Evolutionary conservation across 2,113 vertebrate genomes (phyloP), one percentile per base, ranked within the genome.

Genomic region (Catharus minimus): DNA sequence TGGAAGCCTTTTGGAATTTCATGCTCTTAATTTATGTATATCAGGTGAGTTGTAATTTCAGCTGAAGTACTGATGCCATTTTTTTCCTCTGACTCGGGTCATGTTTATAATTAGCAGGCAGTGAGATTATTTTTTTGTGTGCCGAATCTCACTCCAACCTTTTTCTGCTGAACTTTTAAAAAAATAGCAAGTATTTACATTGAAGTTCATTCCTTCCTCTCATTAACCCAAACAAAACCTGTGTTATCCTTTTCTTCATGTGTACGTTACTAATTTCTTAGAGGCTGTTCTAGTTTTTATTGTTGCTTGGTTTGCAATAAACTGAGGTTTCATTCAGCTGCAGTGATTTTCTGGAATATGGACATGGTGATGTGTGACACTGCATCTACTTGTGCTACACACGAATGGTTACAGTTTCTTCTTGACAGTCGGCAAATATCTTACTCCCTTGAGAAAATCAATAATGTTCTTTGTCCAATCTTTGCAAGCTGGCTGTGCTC

Each of bases 391-490:
- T 95, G n/a, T 60, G 60, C 58, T 74, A 7, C 90, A 68, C 61
- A 8, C 52, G 62, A 90, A 87, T 73, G 85, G 82, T 57, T 53
- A 47, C 24, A 12, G 44, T 95, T 95, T 94, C 60, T 94, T 90
- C 90, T 82, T 93, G 85, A 77, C 84, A 94, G 21, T 95, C 46
- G 66, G 75, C 56, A 93, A 93, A 93, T 92, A 72, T 75, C 86
- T 38, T 65, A 46, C 56, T 97, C 92, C 56, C 77, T 93, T 79
- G 85, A 95, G 78, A 91, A 96, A 96, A 68, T 49, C 19, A 0
- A 56, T 95, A 53, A 69, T 85, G 43, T 74, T 95, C 76, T 91
- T 92, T 93, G 69, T 96, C 79, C 5, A 8, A 68, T 89, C 94
- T 91, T 82, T 94, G 65, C 43, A 26, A 89, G 78, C 73, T 88